Conservation (phyloP, 2,113 vertebrate species). For the Cyprinodon tularosa region DNA sequence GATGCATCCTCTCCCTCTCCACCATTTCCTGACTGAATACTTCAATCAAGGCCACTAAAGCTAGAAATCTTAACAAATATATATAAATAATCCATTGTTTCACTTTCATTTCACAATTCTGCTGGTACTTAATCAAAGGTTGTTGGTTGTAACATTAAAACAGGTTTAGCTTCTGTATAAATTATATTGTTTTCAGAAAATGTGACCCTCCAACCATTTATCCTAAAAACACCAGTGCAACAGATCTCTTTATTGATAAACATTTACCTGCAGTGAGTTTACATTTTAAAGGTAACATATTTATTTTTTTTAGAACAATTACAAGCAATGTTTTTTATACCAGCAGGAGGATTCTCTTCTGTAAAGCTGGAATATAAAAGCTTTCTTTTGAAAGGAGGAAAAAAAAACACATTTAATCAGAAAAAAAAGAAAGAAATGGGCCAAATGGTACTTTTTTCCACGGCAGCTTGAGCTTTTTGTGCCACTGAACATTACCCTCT, state of each 20-base stretch:
- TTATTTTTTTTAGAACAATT: constrained; percentile 23
- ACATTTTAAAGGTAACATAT: constrained; percentile 9
- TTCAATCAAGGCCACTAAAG: no score
- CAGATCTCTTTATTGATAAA: constrained; percentile 33
- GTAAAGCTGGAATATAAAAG: constrained; percentile 14
- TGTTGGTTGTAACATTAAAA: no score
- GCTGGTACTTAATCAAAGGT: no score
- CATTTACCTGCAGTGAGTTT: constrained; percentile 6
- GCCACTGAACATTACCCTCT: constrained; percentile 61
- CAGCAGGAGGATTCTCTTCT: not conserved
- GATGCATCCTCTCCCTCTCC: no score
- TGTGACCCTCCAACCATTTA: not conserved
- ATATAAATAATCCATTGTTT: no score
- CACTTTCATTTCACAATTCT: no score
- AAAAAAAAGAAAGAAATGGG: constrained; percentile 50
- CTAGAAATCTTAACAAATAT: no score
- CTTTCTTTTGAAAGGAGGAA: constrained; percentile 20
- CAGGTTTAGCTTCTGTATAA: no score
- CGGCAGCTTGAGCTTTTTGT: constrained; percentile 68
- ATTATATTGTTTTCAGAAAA: not conserved
- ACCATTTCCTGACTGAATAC: no score
- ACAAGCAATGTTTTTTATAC: constrained; percentile 20
- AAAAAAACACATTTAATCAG: constrained; percentile 15
- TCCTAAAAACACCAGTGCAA: constrained; percentile 2
- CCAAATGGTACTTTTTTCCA: constrained; percentile 45